Evolutionary conservation across 1,140 invertebrate genomes (phyloP), one percentile per base, ranked within the genome.

Genomic region (Drosophila ogumai): DNA sequence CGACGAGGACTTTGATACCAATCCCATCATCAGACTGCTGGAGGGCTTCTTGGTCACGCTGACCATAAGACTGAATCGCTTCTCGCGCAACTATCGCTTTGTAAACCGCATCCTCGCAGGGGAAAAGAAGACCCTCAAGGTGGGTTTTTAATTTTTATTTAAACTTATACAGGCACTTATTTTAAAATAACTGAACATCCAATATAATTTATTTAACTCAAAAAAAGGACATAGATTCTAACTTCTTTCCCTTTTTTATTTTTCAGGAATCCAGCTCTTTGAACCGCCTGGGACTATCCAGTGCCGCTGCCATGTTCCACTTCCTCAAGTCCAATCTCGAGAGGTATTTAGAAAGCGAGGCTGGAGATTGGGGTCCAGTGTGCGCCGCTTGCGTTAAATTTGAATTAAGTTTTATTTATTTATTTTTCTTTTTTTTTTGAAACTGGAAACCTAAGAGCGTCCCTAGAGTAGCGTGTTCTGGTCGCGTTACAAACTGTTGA

Each of bases 21-120:
- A 92, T 79, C 91, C 91, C 12, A 92, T 92, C 13, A 82, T 92
- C 61, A 66, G 91, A 13, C 55, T 92, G 46, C 71, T 92, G 12
- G 96, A 81, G 67, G 98, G 98, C 80, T 93, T 96, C 12, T 94
- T 99, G 88, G 96, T 98, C 15, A 97, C 97, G n/a, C 88, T 97
- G n/a, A 99, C 98, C 6, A 95, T 94, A 52, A 95, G 96, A 68
- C 93, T 99, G 38, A 98, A 99, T 93, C 94, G 94, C 72, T 96
- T 98, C 69, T 99, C 98, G 0, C 94, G 96, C 34, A 98, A 99
- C 93, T 99, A 99, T 93, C 95, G 98, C 81, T 98, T 98, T 91
- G 97, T 99, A 0, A 96, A 98, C 8, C 95, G 95, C 50, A 95
- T 96, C 17, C 93, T 97, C 28, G 94, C 95, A 0, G 94, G 95